phyloP scores from a whole-genome alignment of 2,797 vertebrate species.

The Catharus ustulatus region DNA sequence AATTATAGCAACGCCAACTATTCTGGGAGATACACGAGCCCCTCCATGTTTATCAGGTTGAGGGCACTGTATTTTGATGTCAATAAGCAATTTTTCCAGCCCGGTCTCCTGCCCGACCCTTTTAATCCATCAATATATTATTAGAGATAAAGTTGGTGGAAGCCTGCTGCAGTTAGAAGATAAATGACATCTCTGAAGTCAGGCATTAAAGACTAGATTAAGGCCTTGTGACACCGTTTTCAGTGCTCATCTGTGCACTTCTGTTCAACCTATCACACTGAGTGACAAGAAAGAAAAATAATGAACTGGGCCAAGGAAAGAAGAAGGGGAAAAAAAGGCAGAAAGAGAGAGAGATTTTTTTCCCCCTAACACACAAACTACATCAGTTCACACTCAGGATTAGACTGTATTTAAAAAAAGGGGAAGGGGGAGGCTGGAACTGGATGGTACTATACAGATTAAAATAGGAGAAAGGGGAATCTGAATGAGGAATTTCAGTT shows the following conservation, averaged over 20 bases:
- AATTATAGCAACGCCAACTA: slow-evolving; percentile 83
- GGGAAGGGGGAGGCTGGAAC: slow-evolving; percentile 66
- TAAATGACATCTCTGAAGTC: slow-evolving; percentile 99
- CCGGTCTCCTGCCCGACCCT: slow-evolving; percentile 99
- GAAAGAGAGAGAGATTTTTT: slow-evolving; percentile 94
- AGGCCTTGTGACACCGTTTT: slow-evolving; percentile 99
- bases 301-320: slow-evolving; percentile 99
- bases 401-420: slow-evolving; percentile 94
- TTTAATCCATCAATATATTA: slow-evolving; percentile 99
- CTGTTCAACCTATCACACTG: slow-evolving; percentile 99
- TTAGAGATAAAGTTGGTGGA: slow-evolving; percentile 99
- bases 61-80: slow-evolving; percentile 99
- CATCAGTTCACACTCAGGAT: slow-evolving; percentile 98
- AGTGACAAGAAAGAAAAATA: slow-evolving; percentile 99
- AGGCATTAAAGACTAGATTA: slow-evolving; percentile 99
- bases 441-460: slow-evolving; percentile 75
- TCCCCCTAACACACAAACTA: slow-evolving; percentile 85
- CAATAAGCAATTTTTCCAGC: slow-evolving; percentile 99
- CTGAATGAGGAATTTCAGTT: slow-evolving; percentile 74
- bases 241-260: slow-evolving; percentile 99
- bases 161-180: slow-evolving; percentile 99
- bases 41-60: slow-evolving; percentile 99
- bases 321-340: slow-evolving; percentile 81
- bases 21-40: slow-evolving; percentile 87
- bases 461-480: slow-evolving; percentile 73